Base-by-base conservation (phyloP, 2,113 vertebrate species). In the Tachycineta bicolor region DNA sequence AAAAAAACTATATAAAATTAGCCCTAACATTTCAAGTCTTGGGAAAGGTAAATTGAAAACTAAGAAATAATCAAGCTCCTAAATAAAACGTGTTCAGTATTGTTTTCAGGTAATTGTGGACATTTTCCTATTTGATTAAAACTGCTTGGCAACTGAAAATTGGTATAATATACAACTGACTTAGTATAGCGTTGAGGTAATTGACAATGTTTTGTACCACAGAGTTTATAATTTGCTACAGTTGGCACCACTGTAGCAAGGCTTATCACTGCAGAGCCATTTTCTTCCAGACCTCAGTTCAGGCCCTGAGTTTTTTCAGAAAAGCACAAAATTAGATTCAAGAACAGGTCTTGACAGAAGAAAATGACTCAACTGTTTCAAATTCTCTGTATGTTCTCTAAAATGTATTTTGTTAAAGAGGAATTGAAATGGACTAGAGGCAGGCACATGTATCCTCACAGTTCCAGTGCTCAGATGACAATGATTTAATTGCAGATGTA, bases 371-470 rank as follows among this genome's bases (percentile, higher is more conserved):
- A 39, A 76, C 37, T 74, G 14, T 46, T 88, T 94, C 4, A 52
- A 73, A n/a, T 80, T 85, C 37, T 82, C 50, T 47, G 0, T 53
- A 16, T 2, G 1, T 76, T 86, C 24, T 79, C 4, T 70, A 70
- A 73, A 83, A 65, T 31, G 4, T 59, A 14, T 93, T 87, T 89
- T 84, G 12, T 87, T 84, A 44, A 52, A 76, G 63, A 83, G 11
- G 17, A 60, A 13, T 81, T 90, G 9, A 75, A 56, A 37, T 56
- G 5, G 10, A n/a, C 26, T 65, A 34, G 46, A 70, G 62, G 12
- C 37, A 81, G 63, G 25, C 10, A 11, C 2, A 2, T 0, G 0
- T 81, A 14, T 44, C 3, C 0, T 87, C 18, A 34, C 21, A 29
- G 60, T 81, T 83, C 22, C 12, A n/a, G 10, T 9, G 44, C 13